Base-by-base conservation (phyloP, 1,140 invertebrate species). In the Ditylenchus dipsaci region DNA sequence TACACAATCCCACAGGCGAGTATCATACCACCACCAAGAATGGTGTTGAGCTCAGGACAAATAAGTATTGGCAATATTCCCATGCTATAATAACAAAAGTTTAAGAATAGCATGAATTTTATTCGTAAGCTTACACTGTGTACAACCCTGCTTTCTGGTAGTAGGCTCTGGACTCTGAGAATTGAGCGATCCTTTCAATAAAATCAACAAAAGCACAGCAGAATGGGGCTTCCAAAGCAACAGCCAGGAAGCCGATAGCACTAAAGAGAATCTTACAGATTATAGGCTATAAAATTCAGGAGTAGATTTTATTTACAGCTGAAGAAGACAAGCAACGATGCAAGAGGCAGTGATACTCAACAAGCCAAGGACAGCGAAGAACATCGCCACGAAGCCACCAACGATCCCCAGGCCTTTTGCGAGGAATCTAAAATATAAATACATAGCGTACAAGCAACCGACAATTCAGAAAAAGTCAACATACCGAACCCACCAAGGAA, bases 151-250 rank as follows among this genome's bases (percentile, higher is more conserved):
- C 92, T 86, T 92, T 90, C 78, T 93, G 90, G 90, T 91, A 95
- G 83, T 91, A 89, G 1, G 92, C 91, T 75, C 90, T 88, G 53
- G 87, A 86, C 76, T 96, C 92, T 53, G 91, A 88, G 83, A 87
- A 89, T 76, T 89, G 88, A 57, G 90, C 90, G 27, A 93, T 85
- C 64, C 87, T 87, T 84, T 92, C 90, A 66, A 94, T 91, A 86
- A 91, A 90, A 81, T 95, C 92, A 72, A 96, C 88, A 84, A 93
- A 96, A 83, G 91, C 87, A 84, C 92, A 95, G 85, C 92, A 95
- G 83, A 91, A 95, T 0, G 93, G 93, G 13, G 92, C 92, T 85
- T 97, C 93, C 76, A 93, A 87, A 5, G 90, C 87, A 71, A 93
- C 87, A 56, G 92, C 88, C 64, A 91, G 77, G 85, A 94, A 92